Conservation (phyloP, 2,888 invertebrate species). For the Dicycla oo region DNA sequence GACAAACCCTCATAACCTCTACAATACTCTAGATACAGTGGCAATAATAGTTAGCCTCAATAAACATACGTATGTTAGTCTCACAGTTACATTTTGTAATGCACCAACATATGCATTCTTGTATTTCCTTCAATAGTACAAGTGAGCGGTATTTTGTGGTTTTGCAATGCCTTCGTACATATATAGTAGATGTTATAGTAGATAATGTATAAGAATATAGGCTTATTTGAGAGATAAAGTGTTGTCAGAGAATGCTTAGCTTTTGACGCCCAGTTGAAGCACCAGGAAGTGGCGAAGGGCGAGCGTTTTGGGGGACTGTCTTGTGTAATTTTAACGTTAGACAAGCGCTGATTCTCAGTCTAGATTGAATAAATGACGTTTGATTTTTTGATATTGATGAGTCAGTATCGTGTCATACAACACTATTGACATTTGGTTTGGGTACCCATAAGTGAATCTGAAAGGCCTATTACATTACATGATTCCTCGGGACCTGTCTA, state of each 20-base stretch:
- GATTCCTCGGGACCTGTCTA: too few relatives aligned
- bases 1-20: conserved; percentile 26
- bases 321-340: too few relatives aligned
- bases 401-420: too few relatives aligned
- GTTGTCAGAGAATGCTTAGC: background rate
- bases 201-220: background rate
- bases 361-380: too few relatives aligned
- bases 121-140: conserved; percentile 34
- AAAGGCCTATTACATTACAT: too few relatives aligned
- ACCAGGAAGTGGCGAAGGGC: too few relatives aligned
- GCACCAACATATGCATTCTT: conserved; percentile 27
- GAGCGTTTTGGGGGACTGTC: too few relatives aligned
- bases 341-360: too few relatives aligned
- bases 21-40: conserved; percentile 29
- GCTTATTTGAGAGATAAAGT: background rate
- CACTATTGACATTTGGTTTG: background rate
- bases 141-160: conserved; percentile 54
- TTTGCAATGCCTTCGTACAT: conserved; percentile 36
- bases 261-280: background rate
- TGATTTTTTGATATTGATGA: background rate
- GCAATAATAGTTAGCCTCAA: conserved; percentile 40
- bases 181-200: conserved; percentile 9
- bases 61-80: conserved; percentile 15
- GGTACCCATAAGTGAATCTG: accelerated
- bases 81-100: conserved; percentile 47